phyloP scores from a whole-genome alignment of 2,113 vertebrate species.

The Noctilio leporinus region DNA sequence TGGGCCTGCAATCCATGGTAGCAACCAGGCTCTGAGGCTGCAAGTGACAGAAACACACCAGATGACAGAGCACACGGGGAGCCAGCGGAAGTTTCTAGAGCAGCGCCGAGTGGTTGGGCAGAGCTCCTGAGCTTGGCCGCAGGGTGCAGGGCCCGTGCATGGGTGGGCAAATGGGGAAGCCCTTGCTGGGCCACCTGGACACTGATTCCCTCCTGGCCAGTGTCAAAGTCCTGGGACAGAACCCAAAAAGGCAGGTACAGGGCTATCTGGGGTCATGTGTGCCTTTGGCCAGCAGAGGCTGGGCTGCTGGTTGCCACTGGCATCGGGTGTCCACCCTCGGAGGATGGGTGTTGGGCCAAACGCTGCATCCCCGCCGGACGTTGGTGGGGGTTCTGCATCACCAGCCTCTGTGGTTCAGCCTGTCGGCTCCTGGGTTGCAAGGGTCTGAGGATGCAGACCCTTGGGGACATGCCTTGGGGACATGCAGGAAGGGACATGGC shows the following conservation, averaged over 20 bases:
- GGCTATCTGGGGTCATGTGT: not conserved
- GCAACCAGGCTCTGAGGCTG: not conserved
- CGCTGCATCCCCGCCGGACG: rapidly evolving
- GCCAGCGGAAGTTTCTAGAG: not conserved
- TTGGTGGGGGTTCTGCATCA: rapidly evolving
- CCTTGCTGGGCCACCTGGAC: rapidly evolving
- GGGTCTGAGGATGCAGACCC: not conserved
- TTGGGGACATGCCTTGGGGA: not conserved
- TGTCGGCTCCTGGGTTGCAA: not conserved
- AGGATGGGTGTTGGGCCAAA: not conserved
- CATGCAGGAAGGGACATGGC: rapidly evolving
- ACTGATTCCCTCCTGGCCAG: not conserved
- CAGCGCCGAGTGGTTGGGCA: too few relatives aligned
- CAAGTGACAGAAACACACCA: not conserved
- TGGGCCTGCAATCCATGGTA: too few relatives aligned
- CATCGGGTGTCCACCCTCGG: not conserved
- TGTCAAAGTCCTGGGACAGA: not conserved
- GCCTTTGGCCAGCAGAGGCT: not conserved
- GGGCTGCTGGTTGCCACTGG: not conserved
- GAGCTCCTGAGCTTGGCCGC: not conserved
- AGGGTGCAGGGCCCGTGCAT: not conserved
- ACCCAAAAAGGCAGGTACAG: too few relatives aligned
- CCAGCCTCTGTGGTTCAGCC: rapidly evolving
- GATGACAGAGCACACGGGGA: rapidly evolving
- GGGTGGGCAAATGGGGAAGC: too few relatives aligned